Conservation (phyloP, 2,888 invertebrate genomes). For the Mactromeris polynyma region DNA sequence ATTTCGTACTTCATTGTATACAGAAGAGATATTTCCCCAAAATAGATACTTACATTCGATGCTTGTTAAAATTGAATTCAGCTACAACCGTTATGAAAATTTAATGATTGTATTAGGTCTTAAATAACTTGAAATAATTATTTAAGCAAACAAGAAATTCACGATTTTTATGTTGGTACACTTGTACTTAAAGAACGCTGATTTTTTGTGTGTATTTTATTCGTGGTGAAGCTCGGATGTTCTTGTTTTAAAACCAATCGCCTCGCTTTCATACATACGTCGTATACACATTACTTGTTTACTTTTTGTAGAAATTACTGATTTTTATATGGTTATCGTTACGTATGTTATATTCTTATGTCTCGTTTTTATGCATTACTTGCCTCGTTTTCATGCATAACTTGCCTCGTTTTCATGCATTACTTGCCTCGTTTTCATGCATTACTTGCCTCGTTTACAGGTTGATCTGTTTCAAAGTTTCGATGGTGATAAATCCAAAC, state of each 20-base stretch:
- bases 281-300: too few species aligned
- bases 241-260: neutral
- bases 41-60: neutral
- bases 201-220: constrained; percentile 10
- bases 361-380: neutral
- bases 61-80: neutral
- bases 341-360: neutral
- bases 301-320: neutral
- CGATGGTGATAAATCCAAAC: constrained; percentile 85
- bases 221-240: neutral
- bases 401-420: neutral
- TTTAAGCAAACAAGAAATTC: constrained; percentile 36
- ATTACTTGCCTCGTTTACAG: constrained; percentile 61
- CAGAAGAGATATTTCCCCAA: neutral
- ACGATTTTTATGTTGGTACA: constrained; percentile 7
- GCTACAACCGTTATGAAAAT: neutral
- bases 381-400: neutral
- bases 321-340: neutral
- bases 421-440: neutral
- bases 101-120: constrained; percentile 2
- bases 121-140: constrained; percentile 22
- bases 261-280: neutral
- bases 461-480: constrained; percentile 86
- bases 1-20: neutral
- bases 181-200: neutral